phyloP scores from a whole-genome alignment of 1,140 invertebrate genomes.

The Apis dorsata region DNA sequence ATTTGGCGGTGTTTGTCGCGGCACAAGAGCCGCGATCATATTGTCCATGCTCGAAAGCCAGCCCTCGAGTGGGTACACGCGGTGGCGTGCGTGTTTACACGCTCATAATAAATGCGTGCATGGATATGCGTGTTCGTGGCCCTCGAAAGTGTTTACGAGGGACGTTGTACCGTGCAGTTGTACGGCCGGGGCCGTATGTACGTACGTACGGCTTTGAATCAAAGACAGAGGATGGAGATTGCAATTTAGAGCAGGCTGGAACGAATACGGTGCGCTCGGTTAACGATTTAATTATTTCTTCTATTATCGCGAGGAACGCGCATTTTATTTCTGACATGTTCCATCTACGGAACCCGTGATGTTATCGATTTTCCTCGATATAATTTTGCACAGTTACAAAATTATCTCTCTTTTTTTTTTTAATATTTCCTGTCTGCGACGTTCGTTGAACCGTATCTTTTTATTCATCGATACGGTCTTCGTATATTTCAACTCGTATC shows the following conservation, averaged over 20 bases:
- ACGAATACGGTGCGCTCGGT: neutral
- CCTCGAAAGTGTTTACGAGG: constrained; percentile 50
- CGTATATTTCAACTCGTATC: no score
- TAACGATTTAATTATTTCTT: constrained; percentile 20
- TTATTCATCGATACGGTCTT: neutral
- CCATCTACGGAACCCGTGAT: neutral
- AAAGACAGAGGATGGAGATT: neutral
- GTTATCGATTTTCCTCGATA: neutral
- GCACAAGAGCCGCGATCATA: constrained; percentile 28
- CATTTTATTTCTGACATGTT: neutral
- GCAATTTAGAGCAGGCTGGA: neutral
- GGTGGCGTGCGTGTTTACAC: constrained; percentile 24
- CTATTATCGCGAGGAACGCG: neutral
- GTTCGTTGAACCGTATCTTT: neutral
- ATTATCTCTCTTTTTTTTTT: neutral
- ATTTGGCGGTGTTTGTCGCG: constrained; percentile 5
- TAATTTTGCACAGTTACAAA: neutral
- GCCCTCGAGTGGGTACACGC: constrained; percentile 10
- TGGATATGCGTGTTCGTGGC: constrained; percentile 26
- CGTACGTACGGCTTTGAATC: constrained; percentile 15
- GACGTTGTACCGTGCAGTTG: constrained; percentile 21
- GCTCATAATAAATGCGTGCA: constrained; percentile 50
- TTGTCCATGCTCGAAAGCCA: constrained; percentile 37
- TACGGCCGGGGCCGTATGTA: neutral
- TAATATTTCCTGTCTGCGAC: neutral